Conservation (phyloP, 2,113 vertebrate genomes). For the human region GRCh38 chr1:112645001-112645500, state of each 20-base stretch:
- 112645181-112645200: not conserved
- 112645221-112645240: not conserved
- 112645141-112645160: not conserved
- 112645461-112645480: no score
- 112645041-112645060: not conserved
- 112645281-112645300: not conserved
- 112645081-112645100: not conserved
- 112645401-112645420: no score
- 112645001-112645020: not conserved
- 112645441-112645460: no score
- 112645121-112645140: not conserved
- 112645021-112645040: constrained; percentile 21
- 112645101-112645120: not conserved
- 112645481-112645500: no score
- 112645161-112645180: not conserved
- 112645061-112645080: not conserved
- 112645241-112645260: not conserved
- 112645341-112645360: no score
- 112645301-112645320: not conserved
- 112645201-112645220: not conserved
- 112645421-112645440: no score
- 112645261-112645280: not conserved
- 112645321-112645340: not conserved
- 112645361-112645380: no score
- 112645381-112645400: no score